Evolutionary conservation across 2,113 vertebrate species (phyloP), one percentile per base, ranked within the genome.

Genomic region (Argyrosomus japonicus): DNA sequence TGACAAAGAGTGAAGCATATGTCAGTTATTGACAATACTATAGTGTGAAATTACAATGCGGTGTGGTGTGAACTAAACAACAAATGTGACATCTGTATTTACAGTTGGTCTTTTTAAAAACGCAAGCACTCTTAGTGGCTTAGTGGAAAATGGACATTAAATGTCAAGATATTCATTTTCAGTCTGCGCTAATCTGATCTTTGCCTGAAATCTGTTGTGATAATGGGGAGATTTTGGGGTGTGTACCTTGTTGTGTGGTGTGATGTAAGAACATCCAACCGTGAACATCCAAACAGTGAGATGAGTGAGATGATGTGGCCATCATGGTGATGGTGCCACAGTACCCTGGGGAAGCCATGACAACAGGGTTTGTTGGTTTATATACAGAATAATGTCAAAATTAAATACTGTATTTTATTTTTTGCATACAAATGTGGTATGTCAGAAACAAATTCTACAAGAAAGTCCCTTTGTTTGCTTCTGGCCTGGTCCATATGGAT

Each of bases 401-500:
- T 3, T 23, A 53, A 50, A 77, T 61, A 18, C 32, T 58, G 15
- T 2, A 18, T 58, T 77, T 40, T 63, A 17, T 13, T 40, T 62
- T 61, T 58, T 75, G 43, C 11, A 67, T 45, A 17, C 29, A 53
- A 61, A 63, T 65, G 23, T 53, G 60, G 67, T 50, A 25, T 3
- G 17, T 70, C 29, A 70, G 25, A 51, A 58, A 57, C 63, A 54
- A 72, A 56, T 12, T 32, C 27, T 36, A 1, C 63, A 65, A 43
- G 43, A 62, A 67, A 60, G 48, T 43, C 27, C 43, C 57, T 79
- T 65, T 73, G 50, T 81, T 77, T 78, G 11, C 40, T 58, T 84
- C 69, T 71, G 36, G 51, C 40, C 27, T 4, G 27, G 48, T 79
- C 54, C 53, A 81, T 77, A 68, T 64, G 76, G 81, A 86, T 75